Percentiles rank a stretch among this genome's conserved stretches.
These are phyloP conservation scores for Deroptyus accipitrinus DNA, from an alignment of 2,113 vertebrate genomes.

Conservation along the genomic window DNA sequence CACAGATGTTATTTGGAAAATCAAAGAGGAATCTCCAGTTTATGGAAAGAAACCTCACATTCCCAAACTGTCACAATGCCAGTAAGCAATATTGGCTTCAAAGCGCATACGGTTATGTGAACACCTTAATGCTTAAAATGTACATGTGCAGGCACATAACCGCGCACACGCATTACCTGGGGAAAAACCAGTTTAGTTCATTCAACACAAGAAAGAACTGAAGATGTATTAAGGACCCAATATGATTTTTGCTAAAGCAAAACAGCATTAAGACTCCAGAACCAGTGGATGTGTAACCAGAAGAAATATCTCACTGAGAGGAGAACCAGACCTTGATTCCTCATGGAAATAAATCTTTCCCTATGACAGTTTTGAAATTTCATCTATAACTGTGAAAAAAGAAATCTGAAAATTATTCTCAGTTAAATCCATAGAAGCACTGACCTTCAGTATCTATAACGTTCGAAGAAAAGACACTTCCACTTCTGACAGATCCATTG, in stretches of 20 bases:
- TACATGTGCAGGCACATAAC: not conserved
- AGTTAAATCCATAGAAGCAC: not conserved
- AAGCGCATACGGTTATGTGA: not conserved
- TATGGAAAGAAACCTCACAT: not conserved
- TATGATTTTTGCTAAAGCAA: not conserved
- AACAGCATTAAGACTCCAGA: not conserved
- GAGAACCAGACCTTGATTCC: not conserved
- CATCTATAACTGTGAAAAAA: not conserved
- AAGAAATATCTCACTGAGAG: not conserved
- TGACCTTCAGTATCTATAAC: not conserved
- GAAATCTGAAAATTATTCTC: conserved; percentile 4
- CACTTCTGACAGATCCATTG: conserved; percentile 8
- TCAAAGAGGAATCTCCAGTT: not conserved
- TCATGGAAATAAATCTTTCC: not conserved
- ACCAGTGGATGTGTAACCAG: not conserved
- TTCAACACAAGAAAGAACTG: not conserved
- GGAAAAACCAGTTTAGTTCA: not conserved
- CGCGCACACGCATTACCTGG: accelerated
- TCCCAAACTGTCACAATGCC: not conserved
- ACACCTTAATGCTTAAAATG: not conserved
- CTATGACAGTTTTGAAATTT: conserved; percentile 21
- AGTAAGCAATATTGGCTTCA: not conserved
- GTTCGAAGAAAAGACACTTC: conserved; percentile 6
- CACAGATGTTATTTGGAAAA: not conserved
- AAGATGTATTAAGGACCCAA: not conserved